A percentile compares a stretch with the other conserved stretches of the same genome.
Conservation (phyloP, 2,888 invertebrate species). For the Cistogaster globosa region DNA sequence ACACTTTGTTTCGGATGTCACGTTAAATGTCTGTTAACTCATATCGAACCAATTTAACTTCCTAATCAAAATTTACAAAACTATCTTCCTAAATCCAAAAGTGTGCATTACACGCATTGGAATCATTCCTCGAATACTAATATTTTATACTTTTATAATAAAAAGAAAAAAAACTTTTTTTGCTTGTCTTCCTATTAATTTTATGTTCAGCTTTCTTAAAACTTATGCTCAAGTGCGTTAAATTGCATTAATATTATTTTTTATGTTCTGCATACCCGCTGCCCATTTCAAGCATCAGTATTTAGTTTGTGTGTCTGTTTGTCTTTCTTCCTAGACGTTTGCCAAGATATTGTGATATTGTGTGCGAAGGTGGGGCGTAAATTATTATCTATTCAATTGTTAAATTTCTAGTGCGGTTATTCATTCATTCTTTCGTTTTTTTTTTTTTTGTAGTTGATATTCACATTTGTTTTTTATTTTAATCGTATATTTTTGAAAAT, state of each 20-base stretch:
- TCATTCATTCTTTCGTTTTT: slow-evolving; percentile 52
- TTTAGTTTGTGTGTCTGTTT: slow-evolving; percentile 2
- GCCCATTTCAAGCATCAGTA: slow-evolving; percentile 28
- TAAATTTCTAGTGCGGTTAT: slow-evolving; percentile 73
- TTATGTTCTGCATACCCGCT: neutral
- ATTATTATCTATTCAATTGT: slow-evolving; percentile 82
- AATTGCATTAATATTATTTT: slow-evolving; percentile 49
- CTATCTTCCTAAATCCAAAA: no score
- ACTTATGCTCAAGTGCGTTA: slow-evolving; percentile 55
- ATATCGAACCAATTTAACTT: no score
- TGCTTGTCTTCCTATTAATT: neutral
- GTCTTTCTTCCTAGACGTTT: slow-evolving; percentile 1
- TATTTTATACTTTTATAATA: no score
- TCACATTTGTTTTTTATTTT: slow-evolving; percentile 41
- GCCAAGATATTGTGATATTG: slow-evolving; percentile 58
- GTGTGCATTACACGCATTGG: no score
- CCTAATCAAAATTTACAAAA: no score
- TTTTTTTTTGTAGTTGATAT: neutral
- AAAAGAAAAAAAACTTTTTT: neutral
- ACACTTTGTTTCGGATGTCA: no score
- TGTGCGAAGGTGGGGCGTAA: slow-evolving; percentile 79
- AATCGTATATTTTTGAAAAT: slow-evolving; percentile 73
- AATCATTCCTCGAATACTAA: no score
- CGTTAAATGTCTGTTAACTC: no score
- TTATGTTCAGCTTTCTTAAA: slow-evolving; percentile 20